Base-by-base conservation (phyloP, 1,140 invertebrate genomes). In the Dendrolimus kikuchii region DNA sequence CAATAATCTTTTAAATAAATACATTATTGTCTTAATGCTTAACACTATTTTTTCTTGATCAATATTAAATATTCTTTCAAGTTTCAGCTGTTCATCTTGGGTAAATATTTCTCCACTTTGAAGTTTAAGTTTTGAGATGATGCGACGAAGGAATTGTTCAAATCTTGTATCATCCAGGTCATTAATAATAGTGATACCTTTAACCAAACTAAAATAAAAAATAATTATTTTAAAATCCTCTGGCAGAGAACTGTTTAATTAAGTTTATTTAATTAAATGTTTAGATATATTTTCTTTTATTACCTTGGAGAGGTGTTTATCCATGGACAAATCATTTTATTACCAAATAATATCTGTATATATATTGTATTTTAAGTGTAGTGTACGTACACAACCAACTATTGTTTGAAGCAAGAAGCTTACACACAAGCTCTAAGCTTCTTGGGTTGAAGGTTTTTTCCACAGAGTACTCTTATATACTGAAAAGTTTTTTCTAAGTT, bases 51-150 rank as follows among this genome's bases (percentile, higher is more conserved):
- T 62, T 39, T 78, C 70, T 59, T 76, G 66, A 53, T 64, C 64
- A 42, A 84, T 53, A 55, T 77, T 71, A 61, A 86, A 84, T 68
- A 86, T 81, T 59, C 72, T 74, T 58, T 75, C 64, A 10, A 86
- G 67, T 57, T 82, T 86, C 41, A 55, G 58, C 53, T 43, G 73
- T 59, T 86, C 82, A 38, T 80, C 77, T 52, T 74, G 71, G 42
- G 71, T 78, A 57, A 86, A 86, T 59, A 82, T 72, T 55, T 83
- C 80, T 38, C 51, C 48, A 38, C 72, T 68, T 57, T 79, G 68
- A 46, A 65, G 48, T 53, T 71, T 81, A 40, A 86, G 44, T 64
- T 83, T 86, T 5, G 61, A 48, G 38, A 77, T 61, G 52, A 86
- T 82, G 51, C 79, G 64, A 53, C 65, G 71, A 5, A 83, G 53